Base-by-base conservation (phyloP, 2,797 vertebrate genomes). In the Trachops cirrhosus region DNA sequence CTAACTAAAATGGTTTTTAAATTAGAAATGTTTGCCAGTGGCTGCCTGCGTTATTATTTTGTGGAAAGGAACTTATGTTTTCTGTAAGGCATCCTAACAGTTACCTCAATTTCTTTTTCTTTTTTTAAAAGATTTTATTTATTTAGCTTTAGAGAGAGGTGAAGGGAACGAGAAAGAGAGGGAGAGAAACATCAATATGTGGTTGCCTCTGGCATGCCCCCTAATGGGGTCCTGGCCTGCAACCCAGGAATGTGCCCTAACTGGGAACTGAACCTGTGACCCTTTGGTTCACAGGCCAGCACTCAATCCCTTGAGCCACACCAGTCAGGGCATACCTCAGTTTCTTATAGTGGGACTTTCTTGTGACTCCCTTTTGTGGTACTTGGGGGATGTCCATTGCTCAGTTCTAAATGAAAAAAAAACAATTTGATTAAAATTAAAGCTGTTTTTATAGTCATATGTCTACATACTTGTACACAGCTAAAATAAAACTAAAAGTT, bases 1-100 rank as follows among this genome's bases (percentile, higher is more conserved):
- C 46, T 75, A 84, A 48, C 5, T 68, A 96, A 84, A 71, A 26
- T 75, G 16, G 19, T 62, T 87, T 89, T 86, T 50, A 94, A 94
- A 67, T 67, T 87, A 70, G 19, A 87, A 84, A 91, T 54, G 24
- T 22, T n/a, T 74, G 32, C 37, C 34, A 74, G 68, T 59, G 5
- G 2, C 32, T 7, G 11, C 59, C 59, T 77, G 4, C 34, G 15
- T 24, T 52, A 37, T 34, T 91, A 41, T 92, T 82, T 44, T 11
- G 8, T 10, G 14, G 70, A 54, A 82, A 87, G 22, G 29, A 83
- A 77, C 24, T 95, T 54, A 32, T 9, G 3, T 9, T 80, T 70
- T 82, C 3, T 67, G 48, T 32, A 96, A 21, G 32, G 24, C 4
- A 89, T 39, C 29, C 3, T 19, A 59, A 24, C 6, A 94, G 21